Evolutionary conservation across 2,797 vertebrate species (phyloP), one percentile per base, ranked within the genome.

Genomic region (Oreochromis mossambicus): DNA sequence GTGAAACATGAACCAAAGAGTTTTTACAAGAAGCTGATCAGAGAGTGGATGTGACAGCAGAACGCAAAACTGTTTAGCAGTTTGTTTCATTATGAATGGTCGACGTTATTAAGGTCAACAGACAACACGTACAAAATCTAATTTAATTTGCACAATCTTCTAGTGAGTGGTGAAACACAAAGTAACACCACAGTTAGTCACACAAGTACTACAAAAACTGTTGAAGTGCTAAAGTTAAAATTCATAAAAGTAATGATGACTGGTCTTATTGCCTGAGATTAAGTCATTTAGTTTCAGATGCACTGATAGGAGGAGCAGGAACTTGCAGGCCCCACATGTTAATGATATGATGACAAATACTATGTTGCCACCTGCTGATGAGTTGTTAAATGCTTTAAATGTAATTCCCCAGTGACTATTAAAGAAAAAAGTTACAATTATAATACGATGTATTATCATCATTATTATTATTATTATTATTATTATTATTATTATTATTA

Each of bases 361-460:
- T 63, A 10, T n/a, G 17, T 63, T 63, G 32, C 58, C 58, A 63
- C 58, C 58, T 63, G 32, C 17, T 36, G 58, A n/a, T 63, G 58
- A 63, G 32, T 36, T 63, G 1, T 63, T 36, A 63, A 36, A 63
- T 63, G 11, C 10, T 63, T 63, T 36, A 36, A 63, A n/a, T 63
- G 3, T 12, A n/a, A 12, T 36, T 7, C 1, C 17, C 19, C 34
- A 0, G 19, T 63, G 32, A 36, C 36, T 36, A 7, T 63, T 63
- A 36, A n/a, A 36, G 32, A 2, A 26, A 26, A 63, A 3, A 5
- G 21, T 24, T 34, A 34, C 5, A 11, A 34, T 61, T 61, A 19
- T 19, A 61, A 34, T 19, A 34, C 0, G 1, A 32, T 32, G 9
- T 1, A 17, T 52, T 12, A 6, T 50, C 5, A 48, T 0, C 15